These are phyloP conservation scores for Phenacoccus solenopsis DNA, from an alignment of 1,140 invertebrate species.

Conservation along the genomic window DNA sequence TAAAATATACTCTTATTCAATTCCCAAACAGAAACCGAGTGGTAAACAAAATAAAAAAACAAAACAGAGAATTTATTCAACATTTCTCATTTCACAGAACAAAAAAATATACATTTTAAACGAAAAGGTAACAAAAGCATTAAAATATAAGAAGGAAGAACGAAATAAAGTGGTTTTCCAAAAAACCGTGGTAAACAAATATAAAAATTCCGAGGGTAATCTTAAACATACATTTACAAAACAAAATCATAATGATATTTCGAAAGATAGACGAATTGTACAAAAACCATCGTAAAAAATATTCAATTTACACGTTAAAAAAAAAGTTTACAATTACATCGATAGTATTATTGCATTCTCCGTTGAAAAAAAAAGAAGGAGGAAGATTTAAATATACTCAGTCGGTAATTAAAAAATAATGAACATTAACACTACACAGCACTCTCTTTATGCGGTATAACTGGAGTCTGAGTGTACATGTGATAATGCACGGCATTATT, in stretches of 20 bases:
- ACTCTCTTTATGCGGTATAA: conserved; percentile 5
- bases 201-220: background rate
- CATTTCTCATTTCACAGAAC: background rate
- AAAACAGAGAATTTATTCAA: background rate
- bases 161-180: background rate
- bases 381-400: background rate
- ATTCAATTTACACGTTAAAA: background rate
- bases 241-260: background rate
- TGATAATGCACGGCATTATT: background rate
- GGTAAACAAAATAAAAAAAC: background rate
- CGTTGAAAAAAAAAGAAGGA: background rate
- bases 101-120: background rate
- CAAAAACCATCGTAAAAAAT: background rate
- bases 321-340: too few species aligned
- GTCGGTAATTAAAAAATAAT: background rate
- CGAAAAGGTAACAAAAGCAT: background rate
- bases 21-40: too few species aligned
- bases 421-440: background rate
- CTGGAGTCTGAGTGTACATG: background rate
- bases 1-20: too few species aligned
- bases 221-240: background rate
- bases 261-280: background rate
- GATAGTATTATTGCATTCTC: background rate
- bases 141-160: background rate
- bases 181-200: background rate